These are phyloP conservation scores for Pipra filicauda DNA, from an alignment of 2,113 vertebrate species.

Conservation along the genomic window DNA sequence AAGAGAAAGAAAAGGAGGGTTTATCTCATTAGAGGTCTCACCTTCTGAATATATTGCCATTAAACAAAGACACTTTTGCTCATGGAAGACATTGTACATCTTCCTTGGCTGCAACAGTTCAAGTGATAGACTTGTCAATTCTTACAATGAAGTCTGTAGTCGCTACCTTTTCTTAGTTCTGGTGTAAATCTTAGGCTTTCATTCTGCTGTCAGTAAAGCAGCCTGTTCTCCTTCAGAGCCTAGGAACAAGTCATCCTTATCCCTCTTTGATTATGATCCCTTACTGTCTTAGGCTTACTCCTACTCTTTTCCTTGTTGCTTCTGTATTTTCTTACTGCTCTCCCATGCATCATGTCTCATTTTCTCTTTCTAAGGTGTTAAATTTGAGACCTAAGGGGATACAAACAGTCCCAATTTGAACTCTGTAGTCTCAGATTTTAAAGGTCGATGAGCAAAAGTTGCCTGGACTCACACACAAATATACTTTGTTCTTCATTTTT, in stretches of 20 bases:
- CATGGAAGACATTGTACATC: not conserved
- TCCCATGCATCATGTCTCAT: not conserved
- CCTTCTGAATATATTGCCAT: not conserved
- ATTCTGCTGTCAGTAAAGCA: not conserved
- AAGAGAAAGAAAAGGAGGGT: not conserved
- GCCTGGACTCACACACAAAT: not conserved
- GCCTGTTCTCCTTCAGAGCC: not conserved
- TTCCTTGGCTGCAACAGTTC: not conserved
- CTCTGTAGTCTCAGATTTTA: not conserved
- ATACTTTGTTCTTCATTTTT: not conserved
- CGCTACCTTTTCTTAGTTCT: not conserved
- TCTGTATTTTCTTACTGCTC: not conserved
- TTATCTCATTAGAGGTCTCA: not conserved
- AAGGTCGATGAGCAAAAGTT: not conserved
- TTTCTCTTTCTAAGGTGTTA: not conserved
- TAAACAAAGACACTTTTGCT: not conserved
- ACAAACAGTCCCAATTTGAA: not conserved
- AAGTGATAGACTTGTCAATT: not conserved
- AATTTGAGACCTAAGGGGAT: not conserved
- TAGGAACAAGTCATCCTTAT: not conserved
- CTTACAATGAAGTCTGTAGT: not conserved
- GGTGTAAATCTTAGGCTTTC: not conserved
- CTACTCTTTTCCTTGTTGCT: not conserved
- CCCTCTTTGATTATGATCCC: not conserved
- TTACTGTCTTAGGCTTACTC: not conserved